phyloP scores from a whole-genome alignment of 2,113 vertebrate species.

The Trogon melanurus region DNA sequence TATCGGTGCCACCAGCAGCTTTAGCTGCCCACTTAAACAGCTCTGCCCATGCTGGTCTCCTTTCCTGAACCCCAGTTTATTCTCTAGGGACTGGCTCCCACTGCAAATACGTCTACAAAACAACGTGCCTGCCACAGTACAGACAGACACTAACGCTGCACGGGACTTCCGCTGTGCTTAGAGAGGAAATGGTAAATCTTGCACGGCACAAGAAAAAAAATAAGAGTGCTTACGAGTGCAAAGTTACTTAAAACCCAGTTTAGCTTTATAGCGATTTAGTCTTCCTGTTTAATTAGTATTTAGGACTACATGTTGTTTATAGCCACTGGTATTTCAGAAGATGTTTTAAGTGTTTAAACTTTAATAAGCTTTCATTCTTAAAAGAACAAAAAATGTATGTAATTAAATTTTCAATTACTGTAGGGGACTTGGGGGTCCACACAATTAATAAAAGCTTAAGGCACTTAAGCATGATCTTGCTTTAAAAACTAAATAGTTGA shows the following conservation, averaged over 20 bases:
- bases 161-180: neutral
- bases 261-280: slow-evolving; percentile 72
- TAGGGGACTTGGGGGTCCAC: neutral
- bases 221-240: slow-evolving; percentile 34
- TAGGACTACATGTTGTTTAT: slow-evolving; percentile 74
- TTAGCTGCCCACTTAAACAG: neutral
- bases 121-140: neutral
- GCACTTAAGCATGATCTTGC: slow-evolving; percentile 70
- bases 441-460: slow-evolving; percentile 80
- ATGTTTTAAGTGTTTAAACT: slow-evolving; percentile 76
- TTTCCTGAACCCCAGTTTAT: neutral
- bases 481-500: slow-evolving; percentile 67
- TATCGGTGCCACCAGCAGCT: neutral
- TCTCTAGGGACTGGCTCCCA: neutral
- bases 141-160: neutral
- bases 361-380: slow-evolving; percentile 75
- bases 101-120: neutral
- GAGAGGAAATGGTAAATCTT: slow-evolving; percentile 24
- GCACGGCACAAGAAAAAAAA: neutral
- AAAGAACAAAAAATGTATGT: slow-evolving; percentile 66
- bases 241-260: slow-evolving; percentile 80
- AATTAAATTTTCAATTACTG: slow-evolving; percentile 81
- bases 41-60: neutral
- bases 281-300: slow-evolving; percentile 77
- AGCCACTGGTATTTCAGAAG: slow-evolving; percentile 77